These are phyloP conservation scores for Acleris emargana DNA, from an alignment of 2,888 invertebrate genomes.

Conservation along the genomic window DNA sequence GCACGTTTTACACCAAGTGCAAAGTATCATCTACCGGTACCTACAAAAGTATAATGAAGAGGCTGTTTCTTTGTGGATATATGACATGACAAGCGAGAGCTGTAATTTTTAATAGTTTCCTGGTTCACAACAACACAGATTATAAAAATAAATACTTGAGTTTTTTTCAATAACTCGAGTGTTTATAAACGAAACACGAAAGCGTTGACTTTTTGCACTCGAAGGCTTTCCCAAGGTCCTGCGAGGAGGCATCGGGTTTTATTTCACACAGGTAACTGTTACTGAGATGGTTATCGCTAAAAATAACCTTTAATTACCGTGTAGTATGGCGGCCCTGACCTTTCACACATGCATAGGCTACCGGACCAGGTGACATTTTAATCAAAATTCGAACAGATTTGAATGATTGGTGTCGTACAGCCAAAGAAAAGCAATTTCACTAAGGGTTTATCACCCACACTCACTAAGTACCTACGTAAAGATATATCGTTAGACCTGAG, in stretches of 20 bases:
- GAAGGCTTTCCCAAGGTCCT: constrained; percentile 70
- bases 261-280: constrained; percentile 76
- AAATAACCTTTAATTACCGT: constrained; percentile 84
- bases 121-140: neutral
- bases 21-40: neutral
- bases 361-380: constrained; percentile 58
- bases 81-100: too few species aligned
- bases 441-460: too few species aligned
- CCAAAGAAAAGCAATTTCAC: neutral
- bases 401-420: constrained; percentile 5
- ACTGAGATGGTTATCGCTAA: constrained; percentile 81
- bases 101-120: constrained; percentile 8
- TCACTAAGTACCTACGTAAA: too few species aligned
- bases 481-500: too few species aligned
- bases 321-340: constrained; percentile 81
- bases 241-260: constrained; percentile 70
- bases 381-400: constrained; percentile 21
- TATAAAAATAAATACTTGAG: constrained; percentile 1
- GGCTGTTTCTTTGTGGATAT: too few species aligned
- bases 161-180: constrained; percentile 17
- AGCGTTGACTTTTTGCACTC: constrained; percentile 65
- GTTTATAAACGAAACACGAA: constrained; percentile 51
- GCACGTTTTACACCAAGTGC: neutral
- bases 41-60: too few species aligned
- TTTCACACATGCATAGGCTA: constrained; percentile 67